Evolutionary conservation across 2,888 invertebrate species (phyloP).

Genomic region (Acanthococcus lagerstroemiae): DNA sequence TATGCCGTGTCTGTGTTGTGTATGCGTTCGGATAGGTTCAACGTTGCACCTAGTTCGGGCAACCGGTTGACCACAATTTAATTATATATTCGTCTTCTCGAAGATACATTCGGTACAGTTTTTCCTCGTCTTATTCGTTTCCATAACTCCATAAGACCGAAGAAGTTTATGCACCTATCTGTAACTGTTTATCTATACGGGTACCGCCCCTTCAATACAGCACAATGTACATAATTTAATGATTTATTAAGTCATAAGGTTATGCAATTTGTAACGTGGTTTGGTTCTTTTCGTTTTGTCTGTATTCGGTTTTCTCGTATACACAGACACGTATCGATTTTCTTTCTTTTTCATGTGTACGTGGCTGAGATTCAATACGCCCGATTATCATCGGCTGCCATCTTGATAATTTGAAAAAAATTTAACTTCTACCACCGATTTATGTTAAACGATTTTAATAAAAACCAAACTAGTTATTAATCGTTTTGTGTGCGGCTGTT

Average conservation of each 20-base stretch:
- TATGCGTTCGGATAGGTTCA: background rate
- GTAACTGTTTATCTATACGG: slow-evolving; percentile 17
- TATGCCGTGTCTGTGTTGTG: background rate
- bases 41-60: slow-evolving; percentile 12
- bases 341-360: background rate
- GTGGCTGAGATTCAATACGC: too few relatives aligned
- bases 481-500: too few relatives aligned
- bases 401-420: too few relatives aligned
- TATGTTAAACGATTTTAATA: too few relatives aligned
- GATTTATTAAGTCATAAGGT: slow-evolving; percentile 28
- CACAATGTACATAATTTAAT: slow-evolving; percentile 27
- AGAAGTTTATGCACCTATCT: too few relatives aligned
- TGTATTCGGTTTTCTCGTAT: background rate
- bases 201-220: slow-evolving; percentile 21
- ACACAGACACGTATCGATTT: slow-evolving; percentile 5
- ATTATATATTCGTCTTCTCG: slow-evolving; percentile 20
- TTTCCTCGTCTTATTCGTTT: background rate
- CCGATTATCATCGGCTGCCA: too few relatives aligned
- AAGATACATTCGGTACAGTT: background rate
- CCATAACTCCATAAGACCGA: too few relatives aligned
- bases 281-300: slow-evolving; percentile 18
- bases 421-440: too few relatives aligned
- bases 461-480: too few relatives aligned
- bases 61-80: slow-evolving; percentile 27
- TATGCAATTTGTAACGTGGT: slow-evolving; percentile 25